Evolutionary conservation across 2,888 invertebrate genomes (phyloP).

Genomic region (Drosophila kambysellisi): DNA sequence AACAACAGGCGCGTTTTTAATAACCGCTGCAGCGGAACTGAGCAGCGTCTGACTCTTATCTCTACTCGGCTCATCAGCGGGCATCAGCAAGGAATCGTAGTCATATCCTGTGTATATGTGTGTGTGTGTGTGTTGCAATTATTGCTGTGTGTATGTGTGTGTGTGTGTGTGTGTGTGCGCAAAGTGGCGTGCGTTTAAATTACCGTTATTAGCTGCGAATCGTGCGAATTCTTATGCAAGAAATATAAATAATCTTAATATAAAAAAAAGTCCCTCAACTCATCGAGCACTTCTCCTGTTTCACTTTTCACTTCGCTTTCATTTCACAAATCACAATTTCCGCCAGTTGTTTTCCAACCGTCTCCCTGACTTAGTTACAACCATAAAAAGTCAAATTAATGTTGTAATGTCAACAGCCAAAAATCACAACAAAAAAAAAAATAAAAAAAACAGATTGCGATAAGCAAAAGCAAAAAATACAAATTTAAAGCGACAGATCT

Average conservation of each 20-base stretch:
- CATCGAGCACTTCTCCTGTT: constrained; percentile 3
- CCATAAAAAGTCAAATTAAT: constrained; percentile 83
- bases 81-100: constrained; percentile 8
- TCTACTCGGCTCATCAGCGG: constrained; percentile 74
- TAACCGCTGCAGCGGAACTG: constrained; percentile 58
- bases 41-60: constrained; percentile 60
- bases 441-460: constrained; percentile 17
- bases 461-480: constrained; percentile 28
- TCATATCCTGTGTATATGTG: constrained; percentile 58
- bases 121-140: constrained; percentile 65
- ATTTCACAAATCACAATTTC: constrained; percentile 62
- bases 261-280: neutral
- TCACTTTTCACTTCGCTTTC: constrained; percentile 64
- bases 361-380: constrained; percentile 39
- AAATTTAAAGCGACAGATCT: constrained; percentile 60
- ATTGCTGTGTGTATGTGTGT: constrained; percentile 45
- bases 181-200: constrained; percentile 82
- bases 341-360: constrained; percentile 34
- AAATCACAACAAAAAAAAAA: constrained; percentile 7
- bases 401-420: constrained; percentile 59
- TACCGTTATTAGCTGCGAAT: constrained; percentile 84
- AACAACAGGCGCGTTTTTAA: constrained; percentile 63
- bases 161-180: constrained; percentile 10
- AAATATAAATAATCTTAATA: neutral
- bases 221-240: constrained; percentile 67